Percentiles rank a stretch among this genome's conserved stretches.
Evolutionary conservation across 2,888 invertebrate genomes (phyloP).

Genomic region (Clivina fossor): DNA sequence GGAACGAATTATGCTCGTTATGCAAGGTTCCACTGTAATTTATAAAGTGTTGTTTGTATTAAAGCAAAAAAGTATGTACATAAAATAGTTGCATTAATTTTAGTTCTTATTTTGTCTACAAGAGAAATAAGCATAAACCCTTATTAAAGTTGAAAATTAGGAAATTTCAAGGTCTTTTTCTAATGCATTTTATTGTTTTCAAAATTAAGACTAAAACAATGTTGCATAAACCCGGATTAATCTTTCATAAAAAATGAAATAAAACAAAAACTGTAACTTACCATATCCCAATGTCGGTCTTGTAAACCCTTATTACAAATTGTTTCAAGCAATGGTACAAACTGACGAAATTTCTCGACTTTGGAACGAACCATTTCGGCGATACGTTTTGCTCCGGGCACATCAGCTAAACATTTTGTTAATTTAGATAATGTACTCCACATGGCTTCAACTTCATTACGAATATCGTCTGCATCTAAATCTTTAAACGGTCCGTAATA

Average conservation of each 20-base stretch:
- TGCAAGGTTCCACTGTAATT: no score
- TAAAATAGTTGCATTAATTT: no score
- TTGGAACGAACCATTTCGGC: conserved; percentile 84
- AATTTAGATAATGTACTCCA: conserved; percentile 82
- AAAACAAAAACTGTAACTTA: conserved; percentile 43
- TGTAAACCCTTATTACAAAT: conserved; percentile 82
- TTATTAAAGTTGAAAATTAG: no score
- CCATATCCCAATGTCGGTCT: conserved; percentile 82
- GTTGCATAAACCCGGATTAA: no score
- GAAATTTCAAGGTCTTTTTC: no score
- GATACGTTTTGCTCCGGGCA: conserved; percentile 84
- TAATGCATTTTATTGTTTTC: no score
- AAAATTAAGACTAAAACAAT: no score
- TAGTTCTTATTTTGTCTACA: no score
- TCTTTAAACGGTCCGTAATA: conserved; percentile 80
- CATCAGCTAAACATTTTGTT: conserved; percentile 77
- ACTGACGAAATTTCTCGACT: conserved; percentile 89
- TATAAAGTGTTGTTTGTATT: no score
- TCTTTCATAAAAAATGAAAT: not conserved
- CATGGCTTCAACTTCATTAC: conserved; percentile 82
- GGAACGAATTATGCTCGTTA: no score
- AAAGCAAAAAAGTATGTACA: no score
- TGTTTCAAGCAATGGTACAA: conserved; percentile 82
- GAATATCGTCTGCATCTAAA: conserved; percentile 80
- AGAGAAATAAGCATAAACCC: no score